A percentile compares a stretch with the other conserved stretches of the same genome.
phyloP scores from a whole-genome alignment of 64 coral and sea anemone genomes.

The Montipora efflorescens region DNA sequence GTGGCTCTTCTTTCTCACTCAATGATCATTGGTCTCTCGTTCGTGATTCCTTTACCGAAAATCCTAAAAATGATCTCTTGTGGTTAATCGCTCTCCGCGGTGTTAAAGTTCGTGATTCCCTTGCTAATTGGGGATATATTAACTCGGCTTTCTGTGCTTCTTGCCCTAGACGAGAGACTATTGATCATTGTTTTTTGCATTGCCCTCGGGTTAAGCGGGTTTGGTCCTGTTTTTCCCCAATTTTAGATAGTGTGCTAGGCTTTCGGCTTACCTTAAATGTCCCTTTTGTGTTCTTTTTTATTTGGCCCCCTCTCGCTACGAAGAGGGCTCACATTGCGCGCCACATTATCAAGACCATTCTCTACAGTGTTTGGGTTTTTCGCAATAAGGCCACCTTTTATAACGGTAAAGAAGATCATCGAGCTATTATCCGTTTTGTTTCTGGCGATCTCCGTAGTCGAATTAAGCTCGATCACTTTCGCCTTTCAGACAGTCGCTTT shows the following conservation, averaged over 20 bases:
- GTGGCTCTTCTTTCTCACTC: background rate
- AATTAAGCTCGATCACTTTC: background rate
- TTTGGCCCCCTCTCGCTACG: background rate
- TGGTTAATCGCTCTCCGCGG: background rate
- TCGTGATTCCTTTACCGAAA: background rate
- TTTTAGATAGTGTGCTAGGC: background rate
- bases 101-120: background rate
- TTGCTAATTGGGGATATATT: conserved; percentile 1
- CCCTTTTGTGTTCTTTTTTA: background rate
- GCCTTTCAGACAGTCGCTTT: background rate
- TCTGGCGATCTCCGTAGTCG: background rate
- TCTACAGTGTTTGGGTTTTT: background rate
- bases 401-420: background rate
- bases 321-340: background rate
- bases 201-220: background rate
- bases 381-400: background rate
- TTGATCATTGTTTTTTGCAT: background rate
- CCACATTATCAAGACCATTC: background rate
- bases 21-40: background rate
- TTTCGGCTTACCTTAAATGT: no score
- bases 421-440: background rate
- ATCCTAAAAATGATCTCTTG: background rate
- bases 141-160: background rate
- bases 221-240: no score
- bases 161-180: background rate